phyloP scores from a whole-genome alignment of 2,888 invertebrate species.

The Melolontha melolontha region DNA sequence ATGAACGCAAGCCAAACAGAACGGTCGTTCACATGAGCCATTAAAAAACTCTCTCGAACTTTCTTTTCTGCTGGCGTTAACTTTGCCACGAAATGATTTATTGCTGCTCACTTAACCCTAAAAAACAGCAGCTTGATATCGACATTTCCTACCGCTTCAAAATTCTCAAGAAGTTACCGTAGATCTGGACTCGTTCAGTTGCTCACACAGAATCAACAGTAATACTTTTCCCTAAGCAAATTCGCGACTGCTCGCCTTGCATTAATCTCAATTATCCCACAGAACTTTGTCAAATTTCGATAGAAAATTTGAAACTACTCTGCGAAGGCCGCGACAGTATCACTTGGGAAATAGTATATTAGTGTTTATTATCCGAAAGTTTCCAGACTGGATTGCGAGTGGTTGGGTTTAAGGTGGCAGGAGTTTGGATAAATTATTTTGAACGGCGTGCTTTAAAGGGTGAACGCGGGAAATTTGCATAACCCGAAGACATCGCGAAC shows the following conservation, averaged over 20 bases:
- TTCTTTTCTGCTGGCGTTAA: no score
- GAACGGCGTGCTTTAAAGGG: slow-evolving; percentile 2
- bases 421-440: slow-evolving; percentile 15
- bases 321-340: not conserved
- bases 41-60: no score
- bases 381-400: slow-evolving; percentile 12
- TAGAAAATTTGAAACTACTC: slow-evolving; percentile 13
- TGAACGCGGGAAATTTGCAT: slow-evolving; percentile 16
- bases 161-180: no score
- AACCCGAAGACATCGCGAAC: slow-evolving; percentile 15
- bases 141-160: no score
- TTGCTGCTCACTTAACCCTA: no score
- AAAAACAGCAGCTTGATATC: no score
- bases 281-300: slow-evolving; percentile 10
- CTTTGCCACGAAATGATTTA: no score
- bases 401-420: slow-evolving; percentile 3
- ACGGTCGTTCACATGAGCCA: no score
- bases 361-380: slow-evolving; percentile 18
- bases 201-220: no score
- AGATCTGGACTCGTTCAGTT: no score
- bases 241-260: not conserved
- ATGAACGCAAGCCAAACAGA: no score
- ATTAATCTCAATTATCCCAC: slow-evolving; percentile 16
- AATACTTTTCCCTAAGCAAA: no score
- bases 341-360: slow-evolving; percentile 18